Evolutionary conservation across 2,113 vertebrate genomes (phyloP), one percentile per base, ranked within the genome.

Genomic region (Malurus melanocephalus): DNA sequence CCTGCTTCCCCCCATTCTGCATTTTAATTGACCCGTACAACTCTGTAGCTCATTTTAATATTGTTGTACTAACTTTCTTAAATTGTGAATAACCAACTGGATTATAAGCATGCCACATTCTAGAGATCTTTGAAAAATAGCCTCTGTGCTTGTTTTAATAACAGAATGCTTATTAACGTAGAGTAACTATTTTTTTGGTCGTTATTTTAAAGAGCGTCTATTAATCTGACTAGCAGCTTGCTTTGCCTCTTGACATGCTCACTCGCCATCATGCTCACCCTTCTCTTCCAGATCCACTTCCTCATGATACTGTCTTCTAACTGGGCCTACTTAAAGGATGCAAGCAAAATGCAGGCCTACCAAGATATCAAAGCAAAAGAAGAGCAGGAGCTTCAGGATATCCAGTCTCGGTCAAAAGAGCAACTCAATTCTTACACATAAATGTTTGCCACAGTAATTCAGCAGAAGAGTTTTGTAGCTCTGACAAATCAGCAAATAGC

Each of bases 221-320:
- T 97, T 98, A 98, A 98, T 98, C 98, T 97, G 92, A 98, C 97
- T 98, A 97, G 96, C 98, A 97, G 98, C 98, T 98, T 97, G 98
- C 98, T 98, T 98, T 98, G 97, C 98, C 96, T 98, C 97, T 98
- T 98, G 97, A 98, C 98, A 97, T 98, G 98, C 98, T 99, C 98
- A 99, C 98, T 97, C 98, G 98, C 98, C 98, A 98, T 98, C 98
- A 97, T 98, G 98, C 98, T 98, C 98, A 98, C 98, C 98, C 98
- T 98, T 99, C 98, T 99, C 97, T 99, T 99, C 97, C 99, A 99
- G 99, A 99, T 99, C 98, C 99, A 99, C 98, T 99, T 99, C 98
- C 99, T 99, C 98, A 99, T 99, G 99, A 99, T 99, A 98, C 98
- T 99, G 97, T 99, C 99, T 96, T 99, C 99, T 98, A 99, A 99